Base-by-base conservation (phyloP, 2,888 invertebrate genomes). In the Mythimna ferrago region DNA sequence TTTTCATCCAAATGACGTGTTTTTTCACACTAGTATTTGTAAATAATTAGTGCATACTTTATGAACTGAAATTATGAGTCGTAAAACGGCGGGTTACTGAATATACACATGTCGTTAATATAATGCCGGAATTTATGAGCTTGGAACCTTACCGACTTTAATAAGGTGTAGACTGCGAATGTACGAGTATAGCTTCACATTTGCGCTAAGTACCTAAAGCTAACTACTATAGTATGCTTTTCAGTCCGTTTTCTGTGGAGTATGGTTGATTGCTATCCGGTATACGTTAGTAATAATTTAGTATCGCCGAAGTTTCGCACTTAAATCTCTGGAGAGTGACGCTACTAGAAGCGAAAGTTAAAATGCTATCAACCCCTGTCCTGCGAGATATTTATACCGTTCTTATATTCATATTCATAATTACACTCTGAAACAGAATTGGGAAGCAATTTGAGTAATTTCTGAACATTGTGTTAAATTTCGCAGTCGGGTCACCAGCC, bases 121-220 rank as follows among this genome's bases (percentile, higher is more conserved):
- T 78, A 70, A 68, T 78, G 73, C 19, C 38, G 0, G 62, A 73
- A 75, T 73, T 76, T 82, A 84, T 80, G 76, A 66, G 66, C 63
- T 64, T 71, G 73, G 66, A 71, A 57, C 61, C 57, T 64, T 57
- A 32, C 60, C n/a, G 62, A 65, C 66, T 60, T 74, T 74, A 72
- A 73, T 74, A 82, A 71, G 61, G 51, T 10, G 61, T 61, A 54
- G 35, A 67, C 56, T 73, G 56, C 38, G 44, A 75, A 71, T 66
- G 62, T 63, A 63, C 35, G 21, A 38, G 70, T 21, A 61, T 26
- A 61, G 57, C 48, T 67, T 71, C n/a, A 64, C 48, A 48, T 26
- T 57, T 14, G 2, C 9, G 44, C 11, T 35, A 14, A 62, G n/a
- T 56, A 54, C 41, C 4, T 44, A 19, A 58, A 38, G 38, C n/a